phyloP scores from a whole-genome alignment of 2,797 vertebrate species.

The Labeo calbasu region DNA sequence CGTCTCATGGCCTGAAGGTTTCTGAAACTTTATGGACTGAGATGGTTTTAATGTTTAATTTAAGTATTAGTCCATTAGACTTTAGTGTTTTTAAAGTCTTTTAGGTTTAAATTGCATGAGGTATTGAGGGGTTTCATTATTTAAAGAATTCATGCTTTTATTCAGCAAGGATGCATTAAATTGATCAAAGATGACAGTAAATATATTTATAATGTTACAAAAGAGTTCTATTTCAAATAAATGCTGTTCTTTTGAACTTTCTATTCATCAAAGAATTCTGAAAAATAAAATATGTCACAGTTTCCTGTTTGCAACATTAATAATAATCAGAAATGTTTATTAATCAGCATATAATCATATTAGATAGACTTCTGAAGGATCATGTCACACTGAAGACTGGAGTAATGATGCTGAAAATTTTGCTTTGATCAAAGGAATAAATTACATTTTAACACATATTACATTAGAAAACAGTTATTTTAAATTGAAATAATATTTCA shows the following conservation, averaged over 20 bases:
- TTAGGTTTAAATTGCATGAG: background rate
- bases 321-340: background rate
- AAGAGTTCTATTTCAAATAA: background rate
- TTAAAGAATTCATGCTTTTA: background rate
- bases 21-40: background rate
- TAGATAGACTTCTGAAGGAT: background rate
- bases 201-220: background rate
- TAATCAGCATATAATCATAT: background rate
- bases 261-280: too few relatives aligned
- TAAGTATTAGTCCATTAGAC: background rate
- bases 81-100: background rate
- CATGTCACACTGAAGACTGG: background rate
- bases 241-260: too few relatives aligned
- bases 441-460: too few relatives aligned
- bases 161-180: background rate
- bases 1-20: background rate
- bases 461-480: background rate
- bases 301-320: background rate
- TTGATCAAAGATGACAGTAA: background rate
- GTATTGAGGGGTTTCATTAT: background rate
- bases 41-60: background rate
- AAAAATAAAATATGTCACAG: too few relatives aligned
- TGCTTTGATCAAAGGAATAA: background rate
- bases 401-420: background rate
- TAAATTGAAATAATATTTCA: background rate